phyloP scores from a whole-genome alignment of 2,113 vertebrate species.

The Cepphus grylle region DNA sequence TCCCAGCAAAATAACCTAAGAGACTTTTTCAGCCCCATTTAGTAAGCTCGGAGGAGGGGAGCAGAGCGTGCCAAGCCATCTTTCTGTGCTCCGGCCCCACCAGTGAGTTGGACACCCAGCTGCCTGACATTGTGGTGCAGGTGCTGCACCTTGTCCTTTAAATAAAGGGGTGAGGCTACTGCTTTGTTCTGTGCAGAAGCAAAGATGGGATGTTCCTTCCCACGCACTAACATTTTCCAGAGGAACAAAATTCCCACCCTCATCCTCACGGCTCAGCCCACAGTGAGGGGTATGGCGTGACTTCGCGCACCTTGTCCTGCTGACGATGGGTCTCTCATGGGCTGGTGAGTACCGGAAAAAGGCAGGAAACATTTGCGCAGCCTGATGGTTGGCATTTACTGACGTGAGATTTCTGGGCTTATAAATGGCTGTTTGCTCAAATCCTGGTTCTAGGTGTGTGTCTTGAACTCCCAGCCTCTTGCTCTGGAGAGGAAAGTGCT shows the following conservation, averaged over 20 bases:
- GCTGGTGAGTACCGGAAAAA: background rate
- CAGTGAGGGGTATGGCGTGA: background rate
- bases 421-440: background rate
- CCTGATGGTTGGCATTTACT: background rate
- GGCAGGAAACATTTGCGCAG: background rate
- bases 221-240: background rate
- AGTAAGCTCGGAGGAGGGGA: background rate
- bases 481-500: background rate
- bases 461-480: background rate
- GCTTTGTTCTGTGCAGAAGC: background rate
- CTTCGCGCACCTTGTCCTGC: background rate
- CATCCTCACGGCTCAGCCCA: fast-evolving
- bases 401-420: background rate
- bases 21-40: background rate
- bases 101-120: background rate
- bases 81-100: background rate
- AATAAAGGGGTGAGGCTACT: background rate
- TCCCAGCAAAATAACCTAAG: background rate
- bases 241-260: background rate
- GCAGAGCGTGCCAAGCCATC: fast-evolving
- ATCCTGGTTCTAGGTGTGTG: background rate
- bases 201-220: background rate
- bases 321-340: fast-evolving
- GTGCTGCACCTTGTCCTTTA: background rate
- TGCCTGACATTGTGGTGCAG: fast-evolving